These are phyloP conservation scores for Hirudinaria manillensis DNA, from an alignment of 2,888 invertebrate species.

Conservation along the genomic window DNA sequence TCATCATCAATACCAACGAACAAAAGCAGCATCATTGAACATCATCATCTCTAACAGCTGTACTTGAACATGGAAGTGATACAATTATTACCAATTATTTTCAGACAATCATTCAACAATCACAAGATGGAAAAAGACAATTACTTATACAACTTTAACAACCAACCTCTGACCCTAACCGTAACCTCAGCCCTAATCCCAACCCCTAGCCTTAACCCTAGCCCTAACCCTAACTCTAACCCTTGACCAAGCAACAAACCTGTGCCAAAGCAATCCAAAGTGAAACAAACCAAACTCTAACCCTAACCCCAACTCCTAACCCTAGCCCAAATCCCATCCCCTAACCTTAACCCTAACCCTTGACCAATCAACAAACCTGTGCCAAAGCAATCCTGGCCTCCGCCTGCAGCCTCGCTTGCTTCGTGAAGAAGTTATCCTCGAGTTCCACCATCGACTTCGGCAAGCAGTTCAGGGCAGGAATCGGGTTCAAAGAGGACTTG, in stretches of 20 bases:
- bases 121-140: too few species aligned
- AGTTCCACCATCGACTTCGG: slow-evolving; percentile 39
- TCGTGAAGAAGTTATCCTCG: slow-evolving; percentile 54
- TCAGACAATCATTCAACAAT: too few species aligned
- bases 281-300: neutral
- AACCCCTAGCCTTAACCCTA: too few species aligned
- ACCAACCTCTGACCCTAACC: neutral
- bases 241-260: too few species aligned
- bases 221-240: too few species aligned
- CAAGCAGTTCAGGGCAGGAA: slow-evolving; percentile 2
- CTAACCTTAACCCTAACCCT: too few species aligned
- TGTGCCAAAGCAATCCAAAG: neutral
- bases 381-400: slow-evolving; percentile 51
- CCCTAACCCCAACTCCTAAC: too few species aligned
- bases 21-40: neutral
- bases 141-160: too few species aligned
- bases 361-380: slow-evolving; percentile 43
- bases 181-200: too few species aligned
- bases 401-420: slow-evolving; percentile 48
- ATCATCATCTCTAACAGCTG: too few species aligned
- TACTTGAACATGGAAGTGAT: too few species aligned
- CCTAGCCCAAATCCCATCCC: neutral
- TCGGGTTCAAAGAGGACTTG: slow-evolving; percentile 11
- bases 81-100: too few species aligned
- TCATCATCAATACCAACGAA: neutral